These are phyloP conservation scores for rabbit (Oryctolagus cuniculus) DNA, from an alignment of 2,113 vertebrate genomes.

Conservation along the genomic window mOryCun1.1 NC_091432.1:75042001-75042500, in stretches of 20 bases:
- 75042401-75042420: not conserved
- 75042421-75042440: not conserved
- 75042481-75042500: not conserved
- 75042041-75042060: slow-evolving; percentile 34
- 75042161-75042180: slow-evolving; percentile 1
- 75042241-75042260: slow-evolving; percentile 35
- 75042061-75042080: not conserved
- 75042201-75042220: not conserved
- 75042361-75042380: not conserved
- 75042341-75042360: not conserved
- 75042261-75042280: slow-evolving; percentile 15
- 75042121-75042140: not conserved
- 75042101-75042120: slow-evolving; percentile 50
- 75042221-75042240: slow-evolving; percentile 10
- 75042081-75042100: not conserved
- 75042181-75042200: slow-evolving; percentile 28
- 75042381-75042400: not conserved
- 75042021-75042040: not conserved
- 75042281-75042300: not conserved
- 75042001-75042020: slow-evolving; percentile 55
- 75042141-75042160: slow-evolving; percentile 6
- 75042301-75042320: not conserved
- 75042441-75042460: not conserved
- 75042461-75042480: not conserved
- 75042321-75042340: slow-evolving; percentile 11